phyloP scores from a whole-genome alignment of 2,797 vertebrate genomes.

The Gorsachius magnificus region DNA sequence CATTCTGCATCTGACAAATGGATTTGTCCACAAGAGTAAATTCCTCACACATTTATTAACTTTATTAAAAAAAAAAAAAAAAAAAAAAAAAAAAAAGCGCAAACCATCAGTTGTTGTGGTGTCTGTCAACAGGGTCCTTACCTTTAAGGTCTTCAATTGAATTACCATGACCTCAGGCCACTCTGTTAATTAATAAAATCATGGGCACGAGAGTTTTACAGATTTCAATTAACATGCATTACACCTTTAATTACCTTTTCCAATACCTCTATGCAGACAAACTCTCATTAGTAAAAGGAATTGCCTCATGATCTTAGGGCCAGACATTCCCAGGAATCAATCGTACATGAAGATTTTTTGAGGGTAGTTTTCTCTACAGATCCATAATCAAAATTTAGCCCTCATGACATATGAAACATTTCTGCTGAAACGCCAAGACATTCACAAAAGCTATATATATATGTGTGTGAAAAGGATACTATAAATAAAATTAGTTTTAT shows the following conservation, averaged over 20 bases:
- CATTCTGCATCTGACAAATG: background rate
- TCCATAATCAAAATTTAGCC: background rate
- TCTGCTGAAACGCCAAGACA: background rate
- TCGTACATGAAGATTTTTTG: background rate
- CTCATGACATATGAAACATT: background rate
- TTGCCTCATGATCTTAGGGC: background rate
- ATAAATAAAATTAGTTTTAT: background rate
- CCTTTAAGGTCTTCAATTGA: background rate
- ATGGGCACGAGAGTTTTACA: background rate
- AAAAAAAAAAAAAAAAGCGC: too few relatives aligned
- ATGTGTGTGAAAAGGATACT: background rate
- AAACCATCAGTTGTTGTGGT: background rate
- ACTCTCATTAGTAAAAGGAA: background rate
- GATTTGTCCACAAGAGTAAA: background rate
- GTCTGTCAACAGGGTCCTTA: background rate
- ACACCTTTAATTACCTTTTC: constrained; percentile 19
- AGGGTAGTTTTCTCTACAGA: background rate
- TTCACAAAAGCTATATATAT: background rate
- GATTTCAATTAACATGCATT: background rate
- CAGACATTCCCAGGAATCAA: background rate
- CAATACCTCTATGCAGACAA: background rate
- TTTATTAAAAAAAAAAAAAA: background rate
- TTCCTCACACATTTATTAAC: background rate
- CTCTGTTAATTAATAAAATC: background rate
- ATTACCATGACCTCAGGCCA: background rate